Base-by-base conservation (phyloP, 1,140 invertebrate species). In the Lithobius niger region DNA sequence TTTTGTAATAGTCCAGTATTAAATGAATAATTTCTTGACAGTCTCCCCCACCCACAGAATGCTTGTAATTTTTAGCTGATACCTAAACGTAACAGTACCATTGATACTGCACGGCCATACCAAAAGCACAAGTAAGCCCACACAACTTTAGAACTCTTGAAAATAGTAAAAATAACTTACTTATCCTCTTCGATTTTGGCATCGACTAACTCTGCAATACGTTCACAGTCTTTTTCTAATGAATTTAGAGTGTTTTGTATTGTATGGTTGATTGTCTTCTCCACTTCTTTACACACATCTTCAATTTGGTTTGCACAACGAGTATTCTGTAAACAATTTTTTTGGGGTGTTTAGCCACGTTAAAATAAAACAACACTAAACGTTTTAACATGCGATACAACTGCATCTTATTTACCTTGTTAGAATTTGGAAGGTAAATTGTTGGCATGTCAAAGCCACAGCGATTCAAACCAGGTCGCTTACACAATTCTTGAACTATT, bases 391-490 rank as follows among this genome's bases (percentile, higher is more conserved):
- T n/a, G n/a, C n/a, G n/a, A n/a, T n/a, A n/a, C n/a, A n/a, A n/a
- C n/a, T n/a, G n/a, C n/a, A n/a, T n/a, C n/a, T n/a, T n/a, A 56
- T 54, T 60, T 57, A 74, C 72, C 66, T 76, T 76, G 60, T 72
- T 73, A 55, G 72, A 66, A 59, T 71, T 70, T 16, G 79, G 78
- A 15, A 81, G 71, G 60, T 74, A 80, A 50, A 81, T 79, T 2
- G 79, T 79, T 2, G 77, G 77, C 77, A 81, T 79, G 48, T 80
- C 77, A 65, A 81, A 80, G 1, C 77, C 76, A 42, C 74, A 76
- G 54, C 74, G 66, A 58, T 80, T 80, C 21, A 81, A 64, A 26
- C 76, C 77, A 1, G 76, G 77, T 36, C 77, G 63, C 62, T 79
- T 80, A 59, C 79, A 80, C 24, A 80, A 61, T 60, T 81, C 79